Base-by-base conservation (phyloP, 1,140 invertebrate species). In the Apis mellifera region DNA sequence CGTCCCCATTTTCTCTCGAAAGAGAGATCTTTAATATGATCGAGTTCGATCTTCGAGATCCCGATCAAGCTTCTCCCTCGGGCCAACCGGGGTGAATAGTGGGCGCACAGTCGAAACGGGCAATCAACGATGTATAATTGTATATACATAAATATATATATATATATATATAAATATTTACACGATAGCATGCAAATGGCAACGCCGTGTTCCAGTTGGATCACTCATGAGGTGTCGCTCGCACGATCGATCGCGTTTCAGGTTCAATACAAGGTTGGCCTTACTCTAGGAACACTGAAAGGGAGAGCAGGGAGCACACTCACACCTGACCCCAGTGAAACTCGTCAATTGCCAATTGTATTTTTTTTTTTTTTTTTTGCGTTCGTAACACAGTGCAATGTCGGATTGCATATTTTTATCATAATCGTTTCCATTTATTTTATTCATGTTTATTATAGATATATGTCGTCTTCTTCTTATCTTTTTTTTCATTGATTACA, bases 281-380 rank as follows among this genome's bases (percentile, higher is more conserved):
- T 92, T 92, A 70, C 52, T 91, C 90, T 92, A 92, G 89, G 88
- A 90, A 93, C 90, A 93, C 85, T 89, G 89, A 93, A 83, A 91
- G 89, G 90, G 88, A 92, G 89, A 92, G 89, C 91, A 80, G 90
- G 92, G 90, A 92, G 89, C 89, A 93, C 91, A 93, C 92, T 93
- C 92, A 91, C 89, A 94, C 93, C 93, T 93, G 93, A 94, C 92
- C 92, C 92, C 92, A 93, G 86, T 94, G 92, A 93, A 93, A 93
- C 90, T 92, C 88, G 89, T 86, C 91, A 91, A 92, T 93, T 91
- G 90, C 89, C 90, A 93, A 94, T 92, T 93, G 82, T 89, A 78
- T 64, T 81, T 76, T 26, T 54, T 59, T 81, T 76, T 26, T 54
- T 59, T 64, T 81, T 76, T n/a, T 59, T 59, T 83, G 68, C 59